Conservation (phyloP, 2,888 invertebrate species). For the Hirudinaria manillensis region DNA sequence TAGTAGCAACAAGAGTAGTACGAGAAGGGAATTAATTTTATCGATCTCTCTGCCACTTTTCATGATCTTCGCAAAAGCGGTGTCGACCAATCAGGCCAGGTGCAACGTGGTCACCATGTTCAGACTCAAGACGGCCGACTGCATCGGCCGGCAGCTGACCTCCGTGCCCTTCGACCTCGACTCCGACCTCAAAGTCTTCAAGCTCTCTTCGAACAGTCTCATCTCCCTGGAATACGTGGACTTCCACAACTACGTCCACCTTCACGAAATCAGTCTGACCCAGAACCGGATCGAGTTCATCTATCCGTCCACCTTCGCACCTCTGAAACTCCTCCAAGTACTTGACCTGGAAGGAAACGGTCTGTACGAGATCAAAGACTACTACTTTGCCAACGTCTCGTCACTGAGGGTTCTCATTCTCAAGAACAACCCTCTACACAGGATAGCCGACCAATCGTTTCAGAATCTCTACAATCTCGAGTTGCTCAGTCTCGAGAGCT, state of each 20-base stretch:
- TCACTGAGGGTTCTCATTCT: slow-evolving; percentile 37
- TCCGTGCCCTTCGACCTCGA: slow-evolving; percentile 36
- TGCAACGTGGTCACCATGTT: slow-evolving; percentile 38
- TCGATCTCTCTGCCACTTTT: slow-evolving; percentile 2
- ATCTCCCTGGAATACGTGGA: slow-evolving; percentile 14
- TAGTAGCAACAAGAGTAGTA: not conserved
- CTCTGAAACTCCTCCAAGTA: slow-evolving; percentile 22
- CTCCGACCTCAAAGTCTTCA: slow-evolving; percentile 38
- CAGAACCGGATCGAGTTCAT: slow-evolving; percentile 17
- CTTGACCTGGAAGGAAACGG: slow-evolving; percentile 19
- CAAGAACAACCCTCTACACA: slow-evolving; percentile 36
- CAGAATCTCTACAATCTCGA: slow-evolving; percentile 37
- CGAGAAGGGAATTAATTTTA: slow-evolving; percentile 13
- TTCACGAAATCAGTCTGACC: slow-evolving; percentile 22
- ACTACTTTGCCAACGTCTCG: slow-evolving; percentile 34
- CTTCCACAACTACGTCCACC: slow-evolving; percentile 22
- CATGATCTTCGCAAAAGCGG: slow-evolving; percentile 10
- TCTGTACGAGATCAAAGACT: slow-evolving; percentile 26
- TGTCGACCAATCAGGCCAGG: not conserved
- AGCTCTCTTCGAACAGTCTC: slow-evolving; percentile 36
- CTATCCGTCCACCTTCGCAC: slow-evolving; percentile 19
- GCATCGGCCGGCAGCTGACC: slow-evolving; percentile 33
- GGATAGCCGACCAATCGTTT: slow-evolving; percentile 35
- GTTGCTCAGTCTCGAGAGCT: slow-evolving; percentile 39
- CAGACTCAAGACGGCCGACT: slow-evolving; percentile 38